phyloP scores from a whole-genome alignment of 1,140 invertebrate species.

The Bombyx mandarina region DNA sequence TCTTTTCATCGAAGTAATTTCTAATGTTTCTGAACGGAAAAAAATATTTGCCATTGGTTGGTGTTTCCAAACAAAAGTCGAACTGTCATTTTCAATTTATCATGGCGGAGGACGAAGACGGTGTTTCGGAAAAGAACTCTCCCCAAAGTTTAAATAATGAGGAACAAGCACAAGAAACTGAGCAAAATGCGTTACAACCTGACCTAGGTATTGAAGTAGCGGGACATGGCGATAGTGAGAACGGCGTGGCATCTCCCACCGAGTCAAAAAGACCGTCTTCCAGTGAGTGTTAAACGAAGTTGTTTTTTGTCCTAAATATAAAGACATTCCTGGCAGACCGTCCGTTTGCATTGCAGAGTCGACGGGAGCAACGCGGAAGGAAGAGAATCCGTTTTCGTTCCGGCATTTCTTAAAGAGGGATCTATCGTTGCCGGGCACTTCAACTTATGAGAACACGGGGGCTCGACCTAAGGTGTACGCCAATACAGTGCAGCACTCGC shows the following conservation, averaged over 20 bases:
- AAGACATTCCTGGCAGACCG: constrained; percentile 31
- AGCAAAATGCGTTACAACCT: constrained; percentile 49
- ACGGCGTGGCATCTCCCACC: constrained; percentile 35
- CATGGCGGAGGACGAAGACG: constrained; percentile 69
- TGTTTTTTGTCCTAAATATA: constrained; percentile 64
- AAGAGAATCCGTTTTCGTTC: constrained; percentile 85
- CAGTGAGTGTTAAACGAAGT: constrained; percentile 57
- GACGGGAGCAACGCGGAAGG: constrained; percentile 68
- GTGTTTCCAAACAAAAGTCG: constrained; percentile 17
- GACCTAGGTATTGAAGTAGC: constrained; percentile 63
- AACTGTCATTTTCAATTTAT: constrained; percentile 56
- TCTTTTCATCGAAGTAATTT: no score
- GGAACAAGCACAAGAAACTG: constrained; percentile 41
- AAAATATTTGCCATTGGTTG: no score
- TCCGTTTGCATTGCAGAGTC: constrained; percentile 57
- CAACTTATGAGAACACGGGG: constrained; percentile 65
- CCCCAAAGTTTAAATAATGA: constrained; percentile 59
- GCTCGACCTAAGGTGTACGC: constrained; percentile 65
- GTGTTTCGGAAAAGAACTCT: constrained; percentile 66
- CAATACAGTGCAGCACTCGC: constrained; percentile 59
- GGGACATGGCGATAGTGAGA: constrained; percentile 57
- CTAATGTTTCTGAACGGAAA: constrained; percentile 8
- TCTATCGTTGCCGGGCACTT: constrained; percentile 60
- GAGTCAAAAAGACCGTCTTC: constrained; percentile 53
- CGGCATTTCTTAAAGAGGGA: constrained; percentile 82